Conservation (phyloP, 2,888 invertebrate species). For the Axea sp. region DNA sequence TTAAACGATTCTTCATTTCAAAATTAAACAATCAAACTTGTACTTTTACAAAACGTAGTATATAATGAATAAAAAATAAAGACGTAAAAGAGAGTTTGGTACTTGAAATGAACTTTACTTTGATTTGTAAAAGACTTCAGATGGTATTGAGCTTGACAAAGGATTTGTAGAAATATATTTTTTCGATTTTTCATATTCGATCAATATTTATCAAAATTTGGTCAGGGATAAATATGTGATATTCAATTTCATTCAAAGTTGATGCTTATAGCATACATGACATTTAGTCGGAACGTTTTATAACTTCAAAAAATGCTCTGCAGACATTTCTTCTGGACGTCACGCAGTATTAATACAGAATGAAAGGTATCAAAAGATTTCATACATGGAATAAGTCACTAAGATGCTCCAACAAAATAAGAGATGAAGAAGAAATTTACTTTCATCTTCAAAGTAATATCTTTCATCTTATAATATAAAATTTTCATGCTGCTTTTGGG, state of each 20-base stretch:
- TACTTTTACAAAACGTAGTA: too few species aligned
- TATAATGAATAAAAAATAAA: too few species aligned
- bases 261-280: constrained; percentile 2
- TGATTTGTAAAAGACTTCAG: too few species aligned
- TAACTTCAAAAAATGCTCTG: constrained; percentile 37
- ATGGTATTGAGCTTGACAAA: too few species aligned
- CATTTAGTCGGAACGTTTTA: constrained; percentile 20
- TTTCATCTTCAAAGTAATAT: constrained; percentile 57
- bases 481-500: constrained; percentile 16
- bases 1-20: too few species aligned
- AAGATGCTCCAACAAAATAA: constrained; percentile 42
- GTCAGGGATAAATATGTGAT: too few species aligned
- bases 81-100: too few species aligned
- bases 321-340: constrained; percentile 32
- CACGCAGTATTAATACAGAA: constrained; percentile 34
- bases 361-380: constrained; percentile 42
- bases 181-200: too few species aligned
- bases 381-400: constrained; percentile 29
- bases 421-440: constrained; percentile 42
- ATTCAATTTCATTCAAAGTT: constrained; percentile 9
- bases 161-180: too few species aligned
- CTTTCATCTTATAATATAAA: constrained; percentile 39
- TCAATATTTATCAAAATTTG: too few species aligned
- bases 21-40: too few species aligned
- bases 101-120: too few species aligned